Evolutionary conservation across 30 jellyfish, hydroid and myxozoan genomes (phyloP).

Genomic region (Aurelia aurita): DNA sequence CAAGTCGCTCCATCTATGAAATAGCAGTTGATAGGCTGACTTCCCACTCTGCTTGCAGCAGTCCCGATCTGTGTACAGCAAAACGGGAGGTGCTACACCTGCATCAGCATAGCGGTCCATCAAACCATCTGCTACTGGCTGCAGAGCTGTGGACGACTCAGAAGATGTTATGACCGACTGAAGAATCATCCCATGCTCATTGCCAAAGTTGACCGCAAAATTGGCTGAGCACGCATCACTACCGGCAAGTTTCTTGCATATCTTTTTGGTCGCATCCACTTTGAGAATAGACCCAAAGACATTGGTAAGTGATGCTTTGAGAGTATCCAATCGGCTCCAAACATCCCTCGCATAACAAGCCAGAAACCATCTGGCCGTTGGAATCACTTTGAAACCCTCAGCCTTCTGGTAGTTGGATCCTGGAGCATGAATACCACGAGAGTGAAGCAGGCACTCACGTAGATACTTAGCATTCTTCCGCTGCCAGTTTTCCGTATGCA

Average conservation of each 20-base stretch:
- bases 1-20: background rate
- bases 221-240: conserved; percentile 45
- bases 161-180: conserved; percentile 41
- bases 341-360: conserved; percentile 62
- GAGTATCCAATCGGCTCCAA: conserved; percentile 42
- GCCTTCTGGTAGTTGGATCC: conserved; percentile 7
- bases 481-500: conserved; percentile 50
- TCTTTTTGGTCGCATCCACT: conserved; percentile 72
- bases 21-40: conserved; percentile 12
- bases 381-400: conserved; percentile 4
- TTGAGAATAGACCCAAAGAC: conserved; percentile 55
- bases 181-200: conserved; percentile 65
- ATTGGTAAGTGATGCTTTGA: conserved; percentile 43
- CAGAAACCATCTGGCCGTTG: conserved; percentile 59
- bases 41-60: conserved; percentile 56
- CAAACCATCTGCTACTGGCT: conserved; percentile 54
- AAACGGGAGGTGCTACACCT: conserved; percentile 38
- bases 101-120: conserved; percentile 48
- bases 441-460: conserved; percentile 30
- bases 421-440: conserved; percentile 5
- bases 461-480: conserved; percentile 40
- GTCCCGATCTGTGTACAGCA: conserved; percentile 67
- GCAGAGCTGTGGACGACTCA: conserved; percentile 24
- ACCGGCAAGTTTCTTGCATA: conserved; percentile 62
- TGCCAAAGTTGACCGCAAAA: conserved; percentile 72